These are phyloP conservation scores for Chelon labrosus DNA, from an alignment of 2,797 vertebrate species.

Conservation along the genomic window DNA sequence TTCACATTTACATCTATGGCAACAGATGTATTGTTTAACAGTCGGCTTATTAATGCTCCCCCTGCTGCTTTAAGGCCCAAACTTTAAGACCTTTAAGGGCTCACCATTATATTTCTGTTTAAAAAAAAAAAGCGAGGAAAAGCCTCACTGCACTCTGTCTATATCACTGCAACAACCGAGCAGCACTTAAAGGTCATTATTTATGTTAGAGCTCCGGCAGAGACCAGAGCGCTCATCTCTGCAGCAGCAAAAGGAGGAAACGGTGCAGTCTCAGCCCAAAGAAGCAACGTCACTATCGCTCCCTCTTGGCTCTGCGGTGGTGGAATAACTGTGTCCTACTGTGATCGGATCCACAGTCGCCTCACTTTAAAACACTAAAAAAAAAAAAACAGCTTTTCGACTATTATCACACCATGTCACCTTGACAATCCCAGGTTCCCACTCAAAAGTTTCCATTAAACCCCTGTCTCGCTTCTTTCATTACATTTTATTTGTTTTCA, in stretches of 20 bases:
- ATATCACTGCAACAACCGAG: slow-evolving; percentile 62
- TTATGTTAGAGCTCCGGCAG: slow-evolving; percentile 52
- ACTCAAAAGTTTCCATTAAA: slow-evolving; percentile 15
- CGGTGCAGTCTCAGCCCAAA: background rate
- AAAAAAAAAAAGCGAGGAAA: background rate
- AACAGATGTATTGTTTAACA: slow-evolving; percentile 13
- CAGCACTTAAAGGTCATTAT: slow-evolving; percentile 59
- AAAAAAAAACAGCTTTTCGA: slow-evolving; percentile 16
- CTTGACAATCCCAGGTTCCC: background rate
- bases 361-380: slow-evolving; percentile 12
- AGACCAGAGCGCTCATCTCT: slow-evolving; percentile 40
- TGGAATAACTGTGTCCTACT: slow-evolving; percentile 23
- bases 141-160: slow-evolving; percentile 36
- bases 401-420: slow-evolving; percentile 19
- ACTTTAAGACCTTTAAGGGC: slow-evolving; percentile 23
- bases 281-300: slow-evolving; percentile 21
- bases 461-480: background rate
- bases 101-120: slow-evolving; percentile 16
- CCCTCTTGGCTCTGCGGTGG: slow-evolving; percentile 10
- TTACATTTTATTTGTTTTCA: slow-evolving; percentile 22
- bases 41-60: slow-evolving; percentile 15
- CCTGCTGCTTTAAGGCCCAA: slow-evolving; percentile 6
- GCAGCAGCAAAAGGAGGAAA: background rate
- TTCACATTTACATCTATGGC: background rate
- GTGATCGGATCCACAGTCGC: slow-evolving; percentile 18